Conservation (phyloP, 2,113 vertebrate species). For the Leucosticte australis region DNA sequence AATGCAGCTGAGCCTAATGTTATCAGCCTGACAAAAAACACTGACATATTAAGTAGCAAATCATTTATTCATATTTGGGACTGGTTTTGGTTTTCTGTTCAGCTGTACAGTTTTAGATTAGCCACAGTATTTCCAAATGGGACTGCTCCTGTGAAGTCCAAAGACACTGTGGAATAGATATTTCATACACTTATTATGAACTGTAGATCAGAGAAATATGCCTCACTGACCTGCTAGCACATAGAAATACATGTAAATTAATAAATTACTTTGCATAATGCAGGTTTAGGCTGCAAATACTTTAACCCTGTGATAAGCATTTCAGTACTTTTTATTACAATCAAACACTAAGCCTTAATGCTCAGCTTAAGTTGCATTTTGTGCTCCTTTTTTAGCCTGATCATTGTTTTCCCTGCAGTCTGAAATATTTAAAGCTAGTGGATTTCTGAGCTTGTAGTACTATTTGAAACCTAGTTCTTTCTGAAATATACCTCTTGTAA, state of each 20-base stretch:
- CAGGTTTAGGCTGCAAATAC: background rate
- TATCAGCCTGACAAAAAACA: slow-evolving; percentile 80
- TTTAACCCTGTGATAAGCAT: background rate
- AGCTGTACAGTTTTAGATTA: slow-evolving; percentile 61
- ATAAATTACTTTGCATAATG: background rate
- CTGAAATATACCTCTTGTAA: background rate
- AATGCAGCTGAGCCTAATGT: slow-evolving; percentile 76
- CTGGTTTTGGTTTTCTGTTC: slow-evolving; percentile 65
- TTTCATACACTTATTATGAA: background rate
- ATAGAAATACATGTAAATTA: background rate
- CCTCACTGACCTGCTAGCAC: background rate
- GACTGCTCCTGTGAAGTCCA: background rate
- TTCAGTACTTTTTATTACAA: background rate
- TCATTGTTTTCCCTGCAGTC: background rate
- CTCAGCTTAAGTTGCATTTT: background rate
- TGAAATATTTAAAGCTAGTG: background rate
- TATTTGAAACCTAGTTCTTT: background rate
- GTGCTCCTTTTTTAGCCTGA: background rate
- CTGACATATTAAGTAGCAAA: slow-evolving; percentile 81
- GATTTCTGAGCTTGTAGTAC: background rate
- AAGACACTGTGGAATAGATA: background rate
- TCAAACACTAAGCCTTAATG: background rate
- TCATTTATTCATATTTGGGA: slow-evolving; percentile 79
- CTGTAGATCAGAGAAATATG: slow-evolving; percentile 35
- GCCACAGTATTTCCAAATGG: slow-evolving; percentile 58